A percentile compares a stretch with the other conserved stretches of the same genome.
phyloP scores from a whole-genome alignment of 2,797 vertebrate genomes.

The Micromesistius poutassou region DNA sequence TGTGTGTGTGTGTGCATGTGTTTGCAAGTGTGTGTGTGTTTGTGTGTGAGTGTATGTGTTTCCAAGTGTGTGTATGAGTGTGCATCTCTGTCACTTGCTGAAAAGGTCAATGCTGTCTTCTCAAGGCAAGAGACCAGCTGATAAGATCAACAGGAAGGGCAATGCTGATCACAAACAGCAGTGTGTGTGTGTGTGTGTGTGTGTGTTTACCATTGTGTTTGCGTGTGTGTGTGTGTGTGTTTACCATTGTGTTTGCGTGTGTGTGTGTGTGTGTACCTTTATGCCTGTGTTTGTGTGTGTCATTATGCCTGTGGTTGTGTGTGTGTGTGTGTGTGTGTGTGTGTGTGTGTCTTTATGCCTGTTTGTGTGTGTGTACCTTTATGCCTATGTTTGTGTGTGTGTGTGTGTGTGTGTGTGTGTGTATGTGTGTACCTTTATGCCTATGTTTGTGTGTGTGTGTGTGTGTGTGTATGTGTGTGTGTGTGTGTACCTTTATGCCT shows the following conservation, averaged over 20 bases:
- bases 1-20: slow-evolving; percentile 13
- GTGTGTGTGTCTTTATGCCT: not conserved
- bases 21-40: slow-evolving; percentile 15
- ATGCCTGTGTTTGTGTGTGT: no score
- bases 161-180: slow-evolving; percentile 34
- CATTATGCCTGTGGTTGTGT: not conserved
- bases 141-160: slow-evolving; percentile 67
- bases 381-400: slow-evolving; percentile 19
- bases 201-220: no score
- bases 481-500: no score
- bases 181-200: not conserved
- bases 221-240: no score
- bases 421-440: no score
- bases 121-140: slow-evolving; percentile 53
- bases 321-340: not conserved
- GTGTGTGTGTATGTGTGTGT: no score
- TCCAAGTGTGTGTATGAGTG: slow-evolving; percentile 17
- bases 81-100: slow-evolving; percentile 24
- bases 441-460: no score
- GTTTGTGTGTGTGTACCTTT: slow-evolving; percentile 21
- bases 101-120: slow-evolving; percentile 68
- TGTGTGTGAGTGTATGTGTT: slow-evolving; percentile 2
- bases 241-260: no score
- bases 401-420: not conserved
- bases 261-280: no score